Evolutionary conservation across 2,888 invertebrate genomes (phyloP), one percentile per base, ranked within the genome.

Genomic region (Aquatica leii): DNA sequence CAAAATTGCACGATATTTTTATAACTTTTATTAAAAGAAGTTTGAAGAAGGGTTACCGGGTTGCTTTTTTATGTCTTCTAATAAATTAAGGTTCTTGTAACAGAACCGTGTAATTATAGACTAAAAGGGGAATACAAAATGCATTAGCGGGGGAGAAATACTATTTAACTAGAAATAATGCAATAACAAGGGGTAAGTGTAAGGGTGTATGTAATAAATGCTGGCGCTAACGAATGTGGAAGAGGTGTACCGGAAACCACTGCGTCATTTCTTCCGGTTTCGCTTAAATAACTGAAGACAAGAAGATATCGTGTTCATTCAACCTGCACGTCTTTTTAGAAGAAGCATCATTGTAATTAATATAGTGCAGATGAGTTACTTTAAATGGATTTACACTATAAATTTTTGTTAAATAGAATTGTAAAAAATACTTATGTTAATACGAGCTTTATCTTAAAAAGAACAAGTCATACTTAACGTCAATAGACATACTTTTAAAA

Each of bases 181-280:
- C 61, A 67, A 58, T 61, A 50, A 51, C 48, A 46, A 51, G 53
- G 60, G 62, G 56, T 52, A 51, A 41, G 65, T 59, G 67, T 58
- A 59, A 59, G 67, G 68, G 68, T 67, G 67, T 64, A 65, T 63
- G 62, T 71, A 71, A 71, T 71, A 70, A 71, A 71, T 70, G 68
- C 65, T 66, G 63, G 69, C 66, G 68, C 63, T 72, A 73, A 73
- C 73, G 72, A 73, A 68, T 66, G 65, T 62, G 69, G 66, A 62
- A 67, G 68, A 69, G 71, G 71, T 72, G 70, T 71, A 68, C 67
- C 70, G 72, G 73, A 73, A 74, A 74, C 72, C 74, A 66, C 70
- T 70, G 72, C 71, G 73, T 72, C 71, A 73, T 68, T 66, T 62
- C 66, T 69, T 73, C 71, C 71, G 64, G 69, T 66, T 72, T 70